Base-by-base conservation (phyloP, 2,113 vertebrate species). In the Cyrtonyx montezumae region DNA sequence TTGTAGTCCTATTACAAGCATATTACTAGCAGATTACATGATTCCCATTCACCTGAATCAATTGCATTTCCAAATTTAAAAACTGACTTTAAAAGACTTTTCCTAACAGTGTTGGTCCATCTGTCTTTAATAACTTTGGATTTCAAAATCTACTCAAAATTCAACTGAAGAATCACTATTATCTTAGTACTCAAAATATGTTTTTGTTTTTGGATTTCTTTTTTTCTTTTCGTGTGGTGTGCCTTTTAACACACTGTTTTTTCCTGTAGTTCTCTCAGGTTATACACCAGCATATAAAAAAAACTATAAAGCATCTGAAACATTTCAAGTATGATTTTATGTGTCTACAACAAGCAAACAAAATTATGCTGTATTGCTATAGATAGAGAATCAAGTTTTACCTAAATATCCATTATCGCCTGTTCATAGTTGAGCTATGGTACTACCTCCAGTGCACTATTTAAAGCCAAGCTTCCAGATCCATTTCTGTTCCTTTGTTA, bases 21-120 rank as follows among this genome's bases (percentile, higher is more conserved):
- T 59, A 55, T 11, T 71, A 55, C 4, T 18, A 21, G 69, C 6
- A 55, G 12, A 19, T 86, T 53, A 62, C 5, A 30, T 43, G 70
- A 30, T 6, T 18, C 3, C 5, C 3, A 66, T 23, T 14, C 13
- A 62, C 12, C 6, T 0, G 1, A 69, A 46, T 74, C 12, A 36
- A 3, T 49, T 67, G 21, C 16, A 43, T 21, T 37, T 81, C 17
- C 28, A 61, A 77, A 63, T 19, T 55, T 71, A 75, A 42, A 74
- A 80, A 25, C 1, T 34, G 36, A 36, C 6, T 74, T 86, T 86
- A 46, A 51, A 80, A 73, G 40, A 25, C 12, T 78, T 53, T 80
- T 7, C n/a, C 69, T 75, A 67, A 58, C 13, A 45, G 12, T 34
- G 9, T 37, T 59, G 21, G 6, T 28, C 49, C 10, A 42, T 28